Base-by-base conservation (phyloP, 2,797 vertebrate genomes). In the Tarsius wallacei region DNA sequence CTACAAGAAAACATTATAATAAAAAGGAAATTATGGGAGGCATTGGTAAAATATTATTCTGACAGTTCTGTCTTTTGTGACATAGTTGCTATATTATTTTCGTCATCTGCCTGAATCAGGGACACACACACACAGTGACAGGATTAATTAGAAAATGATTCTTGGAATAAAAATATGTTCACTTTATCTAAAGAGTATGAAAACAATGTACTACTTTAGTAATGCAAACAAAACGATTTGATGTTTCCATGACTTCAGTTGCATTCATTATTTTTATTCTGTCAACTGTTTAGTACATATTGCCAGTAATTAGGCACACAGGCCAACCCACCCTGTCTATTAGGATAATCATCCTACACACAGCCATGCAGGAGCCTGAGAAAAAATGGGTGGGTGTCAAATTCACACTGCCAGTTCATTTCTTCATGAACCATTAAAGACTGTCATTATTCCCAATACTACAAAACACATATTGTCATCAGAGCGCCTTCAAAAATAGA, bases 261-360 rank as follows among this genome's bases (percentile, higher is more conserved):
- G 80, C 61, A 91, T 91, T 82, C 68, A 78, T 76, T 83, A 88
- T 87, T 95, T 93, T 97, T 85, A 88, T 98, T 97, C 96, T 96
- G 84, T 97, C 64, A 33, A 51, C 42, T 91, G 87, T 94, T 97
- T 95, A 83, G 93, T 87, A 84, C 80, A 93, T 59, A 74, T 55
- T 0, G 0, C 83, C 70, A 88, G 95, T 98, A 95, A 97, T 80
- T 71, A 97, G 87, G 80, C 57, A 19, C 6, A 70, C 12, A 61
- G 92, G 63, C 77, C 84, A 87, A 89, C 94, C 84, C 97, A 55
- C 88, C 59, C 97, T 90, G 80, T 94, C 83, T 95, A 81, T 95
- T 76, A 78, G 70, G 55, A 68, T 86, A 95, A 92, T 97, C 94
- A 90, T 97, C 88, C 80, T 90, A 51, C 12, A 81, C 17, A 57